Evolutionary conservation across 2,888 invertebrate genomes (phyloP).

Genomic region (Neria commutata): DNA sequence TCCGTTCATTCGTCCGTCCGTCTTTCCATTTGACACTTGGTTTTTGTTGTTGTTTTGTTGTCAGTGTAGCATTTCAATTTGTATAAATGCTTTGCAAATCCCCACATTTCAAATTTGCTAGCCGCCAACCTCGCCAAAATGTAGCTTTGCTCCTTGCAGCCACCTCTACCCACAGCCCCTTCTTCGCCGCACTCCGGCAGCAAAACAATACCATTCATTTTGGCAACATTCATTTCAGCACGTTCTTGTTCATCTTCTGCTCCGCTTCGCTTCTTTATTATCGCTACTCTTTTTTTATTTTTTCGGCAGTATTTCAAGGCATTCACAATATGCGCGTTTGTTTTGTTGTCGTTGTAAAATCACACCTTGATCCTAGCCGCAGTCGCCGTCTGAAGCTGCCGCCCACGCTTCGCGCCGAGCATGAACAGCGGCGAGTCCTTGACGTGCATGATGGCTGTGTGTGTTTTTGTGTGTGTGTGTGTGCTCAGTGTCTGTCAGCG

Average conservation of each 20-base stretch:
- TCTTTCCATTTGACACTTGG: not conserved
- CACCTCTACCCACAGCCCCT: not conserved
- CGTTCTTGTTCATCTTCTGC: constrained; percentile 2
- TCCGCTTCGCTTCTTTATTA: not conserved
- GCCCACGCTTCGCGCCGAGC: too few relatives aligned
- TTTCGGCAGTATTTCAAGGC: constrained; percentile 19
- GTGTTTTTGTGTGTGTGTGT: constrained; percentile 7
- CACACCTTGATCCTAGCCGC: constrained; percentile 31
- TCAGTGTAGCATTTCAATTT: constrained; percentile 28
- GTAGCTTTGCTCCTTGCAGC: not conserved
- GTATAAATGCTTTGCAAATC: constrained; percentile 27
- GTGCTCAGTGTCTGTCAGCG: constrained; percentile 1
- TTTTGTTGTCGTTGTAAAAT: constrained; percentile 25
- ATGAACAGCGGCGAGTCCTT: not conserved
- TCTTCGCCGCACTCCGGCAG: too few relatives aligned
- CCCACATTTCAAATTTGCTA: constrained; percentile 27
- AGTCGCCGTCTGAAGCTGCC: constrained; percentile 1
- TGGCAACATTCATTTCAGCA: not conserved
- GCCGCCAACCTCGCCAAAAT: constrained; percentile 24
- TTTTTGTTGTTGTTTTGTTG: not conserved
- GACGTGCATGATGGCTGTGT: not conserved
- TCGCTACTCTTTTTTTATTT: constrained; percentile 4
- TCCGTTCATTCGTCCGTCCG: too few relatives aligned
- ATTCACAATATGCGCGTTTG: constrained; percentile 16
- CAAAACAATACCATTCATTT: too few relatives aligned